Evolutionary conservation across 2,797 vertebrate genomes (phyloP), one percentile per base, ranked within the genome.

Genomic region (Mormyrops attenuatus): DNA sequence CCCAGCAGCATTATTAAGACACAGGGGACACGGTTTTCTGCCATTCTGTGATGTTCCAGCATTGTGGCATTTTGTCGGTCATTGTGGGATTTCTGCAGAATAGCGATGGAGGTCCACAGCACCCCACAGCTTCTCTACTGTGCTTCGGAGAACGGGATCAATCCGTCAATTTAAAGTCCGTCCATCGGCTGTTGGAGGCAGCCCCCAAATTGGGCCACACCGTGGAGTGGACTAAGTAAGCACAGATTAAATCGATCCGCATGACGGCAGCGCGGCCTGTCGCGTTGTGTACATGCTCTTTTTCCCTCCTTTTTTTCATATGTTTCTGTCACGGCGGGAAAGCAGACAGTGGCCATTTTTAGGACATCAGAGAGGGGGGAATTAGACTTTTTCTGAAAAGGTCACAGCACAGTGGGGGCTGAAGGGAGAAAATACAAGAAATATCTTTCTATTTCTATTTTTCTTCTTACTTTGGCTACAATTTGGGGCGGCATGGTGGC

Each of bases 371-470:
- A 80, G 38, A 80, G 66, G 66, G 30, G 66, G 66, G 66, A 44
- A 80, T 80, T 80, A 80, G 73, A n/a, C 73, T 80, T 80, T 80
- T 80, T 80, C 73, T 80, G 73, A 80, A 80, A 80, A 80, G 73
- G 73, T 80, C 47, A 49, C 26, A 13, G 38, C 49, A 8, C 73
- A 80, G 73, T 80, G 73, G 38, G 38, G 38, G 17, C 73, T 5
- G 73, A 44, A 80, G 73, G 38, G 38, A 80, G 26, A 20, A 9
- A 80, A 80, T 34, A 77, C 30, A 77, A 38, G 34, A 38, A 77
- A 44, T 44, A 44, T 41, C 34, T 80, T 44, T 41, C 34, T 41
- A 15, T 38, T 77, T 44, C 34, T 41, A 8, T 41, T 77, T 41
- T 41, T 44, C 20, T 80, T 44, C 38, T 80, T 44, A 41, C 34